phyloP scores from a whole-genome alignment of 2,113 vertebrate species.

The Gymnorhina tibicen region DNA sequence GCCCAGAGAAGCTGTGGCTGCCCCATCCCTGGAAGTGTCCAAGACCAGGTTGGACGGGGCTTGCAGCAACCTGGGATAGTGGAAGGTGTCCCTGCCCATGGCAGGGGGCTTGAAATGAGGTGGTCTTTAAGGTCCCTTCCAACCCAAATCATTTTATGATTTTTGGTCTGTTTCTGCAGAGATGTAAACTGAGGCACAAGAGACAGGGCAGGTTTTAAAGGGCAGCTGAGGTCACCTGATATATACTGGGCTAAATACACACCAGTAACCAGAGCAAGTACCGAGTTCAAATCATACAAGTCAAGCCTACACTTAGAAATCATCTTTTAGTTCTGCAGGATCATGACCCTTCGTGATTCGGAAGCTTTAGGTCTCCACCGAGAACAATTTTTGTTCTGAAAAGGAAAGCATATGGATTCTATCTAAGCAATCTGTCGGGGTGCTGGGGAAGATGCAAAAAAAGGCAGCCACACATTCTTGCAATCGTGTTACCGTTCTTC shows the following conservation, averaged over 20 bases:
- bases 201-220: background rate
- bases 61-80: background rate
- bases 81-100: background rate
- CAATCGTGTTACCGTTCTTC: background rate
- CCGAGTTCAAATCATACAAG: background rate
- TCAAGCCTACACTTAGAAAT: background rate
- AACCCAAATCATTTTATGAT: background rate
- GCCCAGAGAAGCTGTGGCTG: background rate
- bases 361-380: background rate
- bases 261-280: background rate
- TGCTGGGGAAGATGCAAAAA: slow-evolving; percentile 1
- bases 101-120: background rate
- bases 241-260: background rate
- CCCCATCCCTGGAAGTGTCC: background rate
- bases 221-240: background rate
- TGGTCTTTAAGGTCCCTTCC: background rate
- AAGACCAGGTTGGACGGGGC: background rate
- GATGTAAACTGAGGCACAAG: background rate
- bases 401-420: slow-evolving; percentile 14
- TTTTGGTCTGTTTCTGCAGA: background rate
- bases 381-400: background rate
- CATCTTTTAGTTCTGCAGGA: background rate
- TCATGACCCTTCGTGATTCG: background rate
- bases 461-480: slow-evolving; percentile 28
- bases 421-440: background rate